Conservation (phyloP, 1,140 invertebrate species). For the Meloidogyne hapla region DNA sequence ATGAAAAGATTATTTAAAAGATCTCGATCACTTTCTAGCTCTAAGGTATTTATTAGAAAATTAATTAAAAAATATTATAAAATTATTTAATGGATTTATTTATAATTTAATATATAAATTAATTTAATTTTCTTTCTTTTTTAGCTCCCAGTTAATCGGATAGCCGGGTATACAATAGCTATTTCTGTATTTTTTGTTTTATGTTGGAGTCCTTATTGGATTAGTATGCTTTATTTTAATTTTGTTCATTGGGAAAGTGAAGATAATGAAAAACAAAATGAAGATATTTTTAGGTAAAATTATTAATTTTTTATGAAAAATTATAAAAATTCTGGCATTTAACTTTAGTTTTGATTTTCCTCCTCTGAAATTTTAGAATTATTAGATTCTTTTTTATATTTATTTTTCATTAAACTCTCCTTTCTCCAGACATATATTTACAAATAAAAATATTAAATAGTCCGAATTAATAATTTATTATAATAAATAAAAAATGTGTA, state of each 20-base stretch:
- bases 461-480: no score
- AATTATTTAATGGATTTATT: neutral
- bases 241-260: slow-evolving; percentile 31
- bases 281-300: slow-evolving; percentile 22
- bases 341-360: no score
- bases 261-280: slow-evolving; percentile 28
- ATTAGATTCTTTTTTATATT: no score
- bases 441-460: neutral
- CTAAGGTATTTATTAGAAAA: slow-evolving; percentile 37
- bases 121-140: slow-evolving; percentile 19
- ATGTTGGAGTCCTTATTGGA: slow-evolving; percentile 57
- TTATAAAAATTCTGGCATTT: no score
- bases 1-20: slow-evolving; percentile 43
- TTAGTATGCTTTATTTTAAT: slow-evolving; percentile 46
- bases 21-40: slow-evolving; percentile 44
- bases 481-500: no score
- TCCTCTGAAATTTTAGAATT: no score
- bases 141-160: slow-evolving; percentile 54
- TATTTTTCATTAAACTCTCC: no score
- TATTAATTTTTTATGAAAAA: neutral
- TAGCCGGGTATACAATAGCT: slow-evolving; percentile 61
- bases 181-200: slow-evolving; percentile 60
- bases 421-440: neutral
- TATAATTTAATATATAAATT: neutral
- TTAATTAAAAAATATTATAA: neutral